phyloP scores from a whole-genome alignment of 1,140 invertebrate species.

The Drosophila oshimai region DNA sequence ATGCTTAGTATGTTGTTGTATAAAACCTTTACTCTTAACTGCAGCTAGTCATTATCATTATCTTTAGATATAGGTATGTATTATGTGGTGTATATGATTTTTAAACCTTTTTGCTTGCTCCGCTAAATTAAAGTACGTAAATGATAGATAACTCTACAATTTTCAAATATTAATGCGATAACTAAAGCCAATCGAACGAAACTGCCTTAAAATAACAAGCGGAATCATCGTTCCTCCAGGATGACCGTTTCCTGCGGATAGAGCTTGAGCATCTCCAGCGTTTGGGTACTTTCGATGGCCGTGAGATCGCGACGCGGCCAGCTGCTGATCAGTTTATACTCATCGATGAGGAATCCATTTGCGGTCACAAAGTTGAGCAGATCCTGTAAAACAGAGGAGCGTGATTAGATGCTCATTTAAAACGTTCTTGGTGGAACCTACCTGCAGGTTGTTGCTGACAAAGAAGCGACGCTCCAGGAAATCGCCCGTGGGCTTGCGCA shows the following conservation, averaged over 20 bases:
- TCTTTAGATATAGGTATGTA: conserved; percentile 19
- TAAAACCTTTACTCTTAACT: conserved; percentile 33
- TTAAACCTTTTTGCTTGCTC: conserved; percentile 5
- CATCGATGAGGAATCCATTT: conserved; percentile 92
- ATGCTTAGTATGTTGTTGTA: conserved; percentile 29
- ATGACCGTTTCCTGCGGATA: conserved; percentile 96
- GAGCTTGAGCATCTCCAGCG: conserved; percentile 91
- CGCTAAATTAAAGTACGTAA: conserved; percentile 18
- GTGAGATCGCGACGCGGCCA: conserved; percentile 96
- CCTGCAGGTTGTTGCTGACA: conserved; percentile 86
- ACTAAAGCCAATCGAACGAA: conserved; percentile 48
- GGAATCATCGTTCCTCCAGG: conserved; percentile 91
- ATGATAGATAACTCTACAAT: conserved; percentile 27
- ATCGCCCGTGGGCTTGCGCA: conserved; percentile 90
- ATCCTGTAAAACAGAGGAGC: conserved; percentile 83
- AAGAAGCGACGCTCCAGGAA: conserved; percentile 90
- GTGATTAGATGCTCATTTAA: background rate
- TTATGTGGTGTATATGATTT: conserved; percentile 15
- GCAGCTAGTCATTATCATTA: conserved; percentile 23
- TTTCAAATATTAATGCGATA: conserved; percentile 27
- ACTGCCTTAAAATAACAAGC: conserved; percentile 18
- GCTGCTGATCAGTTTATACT: conserved; percentile 95
- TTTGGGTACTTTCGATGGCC: conserved; percentile 88
- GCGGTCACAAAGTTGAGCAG: conserved; percentile 93
- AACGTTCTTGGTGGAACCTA: conserved; percentile 46